A percentile compares a stretch with the other conserved stretches of the same genome.
Evolutionary conservation across 2,797 vertebrate species (phyloP).

Genomic region (Antennarius maculatus): DNA sequence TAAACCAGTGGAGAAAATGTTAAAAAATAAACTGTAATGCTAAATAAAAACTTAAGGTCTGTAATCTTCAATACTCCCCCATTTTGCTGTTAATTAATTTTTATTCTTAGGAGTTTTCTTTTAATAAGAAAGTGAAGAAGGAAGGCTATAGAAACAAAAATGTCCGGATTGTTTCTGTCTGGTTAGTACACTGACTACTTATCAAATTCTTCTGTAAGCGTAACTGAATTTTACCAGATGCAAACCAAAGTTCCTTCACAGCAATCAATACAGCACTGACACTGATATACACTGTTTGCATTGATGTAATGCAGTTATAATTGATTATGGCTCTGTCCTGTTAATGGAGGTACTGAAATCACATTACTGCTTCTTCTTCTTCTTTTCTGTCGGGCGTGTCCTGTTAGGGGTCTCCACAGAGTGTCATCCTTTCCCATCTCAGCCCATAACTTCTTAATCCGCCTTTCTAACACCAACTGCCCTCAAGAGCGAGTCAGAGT

Average conservation of each 20-base stretch:
- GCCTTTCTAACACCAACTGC: no score
- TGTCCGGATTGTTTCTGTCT: no score
- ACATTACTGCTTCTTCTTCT: background rate
- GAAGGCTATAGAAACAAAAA: no score
- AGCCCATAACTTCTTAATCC: no score
- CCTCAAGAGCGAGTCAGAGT: no score
- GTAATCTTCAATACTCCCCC: background rate
- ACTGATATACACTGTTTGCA: background rate
- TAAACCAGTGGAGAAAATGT: background rate
- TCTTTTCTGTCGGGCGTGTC: no score
- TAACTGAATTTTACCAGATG: background rate
- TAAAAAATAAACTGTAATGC: background rate
- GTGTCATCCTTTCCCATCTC: no score
- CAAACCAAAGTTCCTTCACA: background rate
- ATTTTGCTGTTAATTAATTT: background rate
- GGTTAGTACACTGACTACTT: no score
- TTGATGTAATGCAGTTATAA: background rate
- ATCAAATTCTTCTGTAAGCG: no score
- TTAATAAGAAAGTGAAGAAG: no score
- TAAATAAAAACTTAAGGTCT: background rate
- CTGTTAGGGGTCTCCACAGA: no score
- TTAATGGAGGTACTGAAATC: background rate
- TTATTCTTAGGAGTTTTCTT: no score
- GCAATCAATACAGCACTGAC: background rate
- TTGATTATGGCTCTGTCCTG: background rate